Conservation (phyloP, 2,888 invertebrate genomes). For the Oxycera nigricornis region DNA sequence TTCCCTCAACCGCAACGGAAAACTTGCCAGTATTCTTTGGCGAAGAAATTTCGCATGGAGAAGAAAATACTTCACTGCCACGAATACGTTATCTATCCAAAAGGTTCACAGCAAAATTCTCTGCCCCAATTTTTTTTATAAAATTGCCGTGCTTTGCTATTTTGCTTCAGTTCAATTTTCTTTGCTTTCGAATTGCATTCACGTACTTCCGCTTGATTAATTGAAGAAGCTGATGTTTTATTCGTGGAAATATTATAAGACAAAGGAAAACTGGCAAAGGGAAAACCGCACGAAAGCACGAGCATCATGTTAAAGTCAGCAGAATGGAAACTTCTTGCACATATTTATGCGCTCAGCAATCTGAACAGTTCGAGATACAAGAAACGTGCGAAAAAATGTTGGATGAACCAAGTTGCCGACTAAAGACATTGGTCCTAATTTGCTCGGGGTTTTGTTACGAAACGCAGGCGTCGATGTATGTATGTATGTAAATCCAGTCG, state of each 20-base stretch:
- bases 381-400: background rate
- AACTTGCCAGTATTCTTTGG: background rate
- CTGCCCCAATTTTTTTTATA: background rate
- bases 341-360: conserved; percentile 1
- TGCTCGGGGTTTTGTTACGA: background rate
- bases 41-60: background rate
- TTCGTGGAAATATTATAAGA: conserved; percentile 6
- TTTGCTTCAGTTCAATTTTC: background rate
- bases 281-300: background rate
- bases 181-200: conserved; percentile 18
- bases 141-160: background rate
- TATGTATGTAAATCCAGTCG: background rate
- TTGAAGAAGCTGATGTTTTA: conserved; percentile 17
- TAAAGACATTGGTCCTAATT: background rate
- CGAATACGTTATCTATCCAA: background rate
- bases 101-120: background rate
- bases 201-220: conserved; percentile 28
- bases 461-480: too few relatives aligned
- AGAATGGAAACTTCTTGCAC: background rate
- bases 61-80: too few relatives aligned
- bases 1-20: background rate
- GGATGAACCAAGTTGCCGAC: background rate
- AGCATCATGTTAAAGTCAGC: background rate
- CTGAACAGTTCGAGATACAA: background rate
- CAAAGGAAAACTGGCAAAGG: too few relatives aligned